phyloP scores from a whole-genome alignment of 2,888 invertebrate species.

The Caenorhabditis sp. region DNA sequence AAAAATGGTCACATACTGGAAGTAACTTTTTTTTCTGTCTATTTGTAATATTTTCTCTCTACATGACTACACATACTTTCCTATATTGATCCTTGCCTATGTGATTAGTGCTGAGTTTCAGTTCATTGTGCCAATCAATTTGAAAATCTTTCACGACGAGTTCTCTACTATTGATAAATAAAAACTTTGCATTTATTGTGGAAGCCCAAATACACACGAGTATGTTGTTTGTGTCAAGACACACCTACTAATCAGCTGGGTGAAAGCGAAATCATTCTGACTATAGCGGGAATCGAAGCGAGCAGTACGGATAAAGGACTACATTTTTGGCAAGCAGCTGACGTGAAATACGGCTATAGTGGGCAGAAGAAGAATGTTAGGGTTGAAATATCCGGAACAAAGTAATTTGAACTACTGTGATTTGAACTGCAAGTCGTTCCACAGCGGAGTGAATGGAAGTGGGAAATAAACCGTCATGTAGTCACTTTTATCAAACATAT shows the following conservation, averaged over 20 bases:
- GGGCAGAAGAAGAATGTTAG: no score
- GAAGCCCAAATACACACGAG: no score
- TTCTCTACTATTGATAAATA: neutral
- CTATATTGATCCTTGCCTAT: neutral
- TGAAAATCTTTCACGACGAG: neutral
- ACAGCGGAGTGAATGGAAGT: no score
- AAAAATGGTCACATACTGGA: conserved; percentile 40
- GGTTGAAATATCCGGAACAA: no score
- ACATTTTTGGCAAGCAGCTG: conserved; percentile 31
- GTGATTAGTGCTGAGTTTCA: neutral
- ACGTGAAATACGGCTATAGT: neutral
- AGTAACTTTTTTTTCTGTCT: conserved; percentile 16
- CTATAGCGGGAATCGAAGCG: conserved; percentile 29
- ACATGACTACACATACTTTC: neutral
- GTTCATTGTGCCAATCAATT: neutral
- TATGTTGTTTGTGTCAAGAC: neutral
- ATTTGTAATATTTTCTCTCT: neutral
- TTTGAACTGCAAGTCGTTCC: no score
- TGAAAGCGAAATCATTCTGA: conserved; percentile 27
- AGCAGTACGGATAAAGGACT: conserved; percentile 21
- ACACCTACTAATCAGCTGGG: conserved; percentile 27
- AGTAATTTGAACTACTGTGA: no score
- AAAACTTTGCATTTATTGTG: no score
- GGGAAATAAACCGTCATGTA: no score
- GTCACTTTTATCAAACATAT: no score